Evolutionary conservation across 23 tunicate genomes (phyloP), one percentile per base, ranked within the genome.

Genomic region (Ciona savignyi): DNA sequence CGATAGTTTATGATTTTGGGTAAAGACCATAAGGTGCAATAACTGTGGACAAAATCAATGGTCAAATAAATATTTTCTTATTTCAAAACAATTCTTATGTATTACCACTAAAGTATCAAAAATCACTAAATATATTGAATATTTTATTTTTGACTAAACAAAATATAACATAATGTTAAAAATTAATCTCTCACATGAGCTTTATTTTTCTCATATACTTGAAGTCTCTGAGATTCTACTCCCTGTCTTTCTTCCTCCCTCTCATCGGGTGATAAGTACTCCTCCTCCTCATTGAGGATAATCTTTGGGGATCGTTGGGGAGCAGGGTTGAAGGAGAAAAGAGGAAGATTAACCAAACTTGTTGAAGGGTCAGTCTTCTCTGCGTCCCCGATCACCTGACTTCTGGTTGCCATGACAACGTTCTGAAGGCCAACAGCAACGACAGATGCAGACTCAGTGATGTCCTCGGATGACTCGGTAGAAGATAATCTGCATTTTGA

Each of bases 221-320:
- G 70, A 4, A 70, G 63, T n/a, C 62, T 49, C 35, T 48, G 22
- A 1, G 19, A 4, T 71, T 63, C 70, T 27, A 70, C 60, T 0
- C 21, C 35, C 51, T 76, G 30, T 29, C 95, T 70, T 35, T 75
- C 25, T 69, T 81, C 86, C 1, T 70, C 28, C 56, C 95, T 35
- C 48, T 87, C 95, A 63, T 87, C 86, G 2, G 95, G 95, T 23
- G 95, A 87, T 60, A 87, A 71, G 34, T n/a, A 87, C 2, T 76
- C 73, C 65, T 87, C 95, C 35, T 87, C 86, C 27, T 76, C 82
- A 71, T 87, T 83, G 1, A 87, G 63, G 27, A 77, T 28, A 28
- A 33, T 72, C 51, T 71, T 71, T 21, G 75, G 23, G 1, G 95
- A 81, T n/a, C 51, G 65, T 30, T 72, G 27, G 0, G 78, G 51